Conservation (phyloP, 2,888 invertebrate species). For the Eupithecia subumbrata region DNA sequence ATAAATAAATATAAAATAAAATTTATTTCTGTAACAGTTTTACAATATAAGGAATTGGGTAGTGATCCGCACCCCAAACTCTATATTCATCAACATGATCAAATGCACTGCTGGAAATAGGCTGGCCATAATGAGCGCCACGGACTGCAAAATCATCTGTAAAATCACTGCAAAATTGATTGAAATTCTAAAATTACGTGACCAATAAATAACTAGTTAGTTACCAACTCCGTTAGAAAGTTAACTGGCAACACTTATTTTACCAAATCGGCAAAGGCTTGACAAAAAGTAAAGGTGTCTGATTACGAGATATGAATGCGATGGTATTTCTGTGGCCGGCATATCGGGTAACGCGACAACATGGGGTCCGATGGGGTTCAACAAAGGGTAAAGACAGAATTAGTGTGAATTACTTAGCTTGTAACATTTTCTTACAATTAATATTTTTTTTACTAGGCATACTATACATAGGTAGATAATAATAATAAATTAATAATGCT, state of each 20-base stretch:
- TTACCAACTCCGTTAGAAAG: neutral
- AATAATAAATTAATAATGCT: too few species aligned
- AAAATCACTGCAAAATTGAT: neutral
- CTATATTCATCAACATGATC: neutral
- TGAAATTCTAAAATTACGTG: too few species aligned
- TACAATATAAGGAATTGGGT: neutral
- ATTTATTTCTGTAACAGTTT: too few species aligned
- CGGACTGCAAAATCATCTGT: neutral
- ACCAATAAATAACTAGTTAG: neutral
- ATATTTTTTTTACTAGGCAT: too few species aligned
- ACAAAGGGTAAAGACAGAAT: constrained; percentile 3
- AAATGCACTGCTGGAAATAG: neutral
- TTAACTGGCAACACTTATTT: constrained; percentile 13
- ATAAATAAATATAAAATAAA: too few species aligned
- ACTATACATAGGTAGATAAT: too few species aligned
- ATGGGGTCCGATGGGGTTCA: constrained; percentile 18
- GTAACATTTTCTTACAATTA: neutral
- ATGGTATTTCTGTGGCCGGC: constrained; percentile 40
- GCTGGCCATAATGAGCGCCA: neutral
- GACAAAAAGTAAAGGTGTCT: constrained; percentile 48
- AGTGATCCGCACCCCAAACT: neutral
- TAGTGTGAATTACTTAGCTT: constrained; percentile 1
- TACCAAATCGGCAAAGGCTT: constrained; percentile 43
- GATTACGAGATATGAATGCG: constrained; percentile 55
- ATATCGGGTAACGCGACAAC: constrained; percentile 37